These are phyloP conservation scores for Coendou prehensilis DNA, from an alignment of 2,797 vertebrate genomes.

Conservation along the genomic window DNA sequence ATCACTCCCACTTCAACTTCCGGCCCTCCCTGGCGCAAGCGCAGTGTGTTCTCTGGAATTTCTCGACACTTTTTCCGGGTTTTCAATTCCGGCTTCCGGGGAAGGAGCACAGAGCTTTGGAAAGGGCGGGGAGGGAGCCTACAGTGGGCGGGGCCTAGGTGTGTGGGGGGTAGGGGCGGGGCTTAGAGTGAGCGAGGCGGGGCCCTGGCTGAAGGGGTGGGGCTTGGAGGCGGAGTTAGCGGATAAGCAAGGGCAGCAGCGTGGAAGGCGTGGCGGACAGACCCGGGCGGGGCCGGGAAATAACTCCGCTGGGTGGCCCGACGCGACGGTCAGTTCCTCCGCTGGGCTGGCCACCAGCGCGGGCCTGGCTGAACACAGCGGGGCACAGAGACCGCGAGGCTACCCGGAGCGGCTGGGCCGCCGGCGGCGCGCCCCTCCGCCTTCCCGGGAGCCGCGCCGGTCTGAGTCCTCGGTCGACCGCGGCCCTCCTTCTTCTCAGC, in stretches of 20 bases:
- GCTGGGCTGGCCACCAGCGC: not conserved
- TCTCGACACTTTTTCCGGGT: conserved; percentile 66
- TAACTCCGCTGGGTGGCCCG: accelerated
- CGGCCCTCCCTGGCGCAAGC: conserved; percentile 28
- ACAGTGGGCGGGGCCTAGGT: not conserved
- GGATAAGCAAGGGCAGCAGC: not conserved
- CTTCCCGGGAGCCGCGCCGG: conserved; percentile 50
- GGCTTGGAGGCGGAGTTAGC: not conserved
- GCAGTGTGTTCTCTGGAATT: not conserved
- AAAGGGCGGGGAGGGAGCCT: accelerated
- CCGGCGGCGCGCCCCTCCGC: conserved; percentile 60
- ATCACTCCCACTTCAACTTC: conserved; percentile 3
- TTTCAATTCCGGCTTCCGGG: not conserved
- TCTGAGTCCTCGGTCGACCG: conserved; percentile 47
- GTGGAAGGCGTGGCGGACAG: not conserved
- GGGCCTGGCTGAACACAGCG: conserved; percentile 72
- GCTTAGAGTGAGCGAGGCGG: not conserved
- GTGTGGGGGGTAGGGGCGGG: not conserved
- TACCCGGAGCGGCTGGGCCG: conserved; percentile 64
- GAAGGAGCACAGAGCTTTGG: not conserved
- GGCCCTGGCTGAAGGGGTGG: conserved; percentile 51
- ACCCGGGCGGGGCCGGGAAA: not conserved
- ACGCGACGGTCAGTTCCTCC: not conserved
- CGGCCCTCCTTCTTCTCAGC: conserved; percentile 52
- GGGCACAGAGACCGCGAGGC: conserved; percentile 48